Conservation (phyloP, 2,797 vertebrate genomes). For the Urosaurus nigricauda region DNA sequence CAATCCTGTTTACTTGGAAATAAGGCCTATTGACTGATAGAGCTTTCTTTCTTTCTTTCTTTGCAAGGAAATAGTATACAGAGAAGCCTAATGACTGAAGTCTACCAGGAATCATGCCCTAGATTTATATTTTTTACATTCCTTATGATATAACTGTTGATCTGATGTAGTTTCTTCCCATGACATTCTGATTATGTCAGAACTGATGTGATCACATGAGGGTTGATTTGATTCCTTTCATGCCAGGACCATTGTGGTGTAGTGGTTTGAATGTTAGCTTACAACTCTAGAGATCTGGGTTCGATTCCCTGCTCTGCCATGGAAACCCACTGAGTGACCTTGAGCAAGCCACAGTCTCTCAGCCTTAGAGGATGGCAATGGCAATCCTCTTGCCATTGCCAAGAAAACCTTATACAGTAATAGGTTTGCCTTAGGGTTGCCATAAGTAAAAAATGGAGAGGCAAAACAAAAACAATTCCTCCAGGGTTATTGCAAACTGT, state of each 20-base stretch:
- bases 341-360: too few relatives aligned
- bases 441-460: too few relatives aligned
- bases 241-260: neutral
- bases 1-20: neutral
- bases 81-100: neutral
- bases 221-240: neutral
- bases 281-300: too few relatives aligned
- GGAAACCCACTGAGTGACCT: too few relatives aligned
- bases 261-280: too few relatives aligned
- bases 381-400: too few relatives aligned
- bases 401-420: too few relatives aligned
- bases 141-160: neutral
- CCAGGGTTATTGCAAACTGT: neutral
- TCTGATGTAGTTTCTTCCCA: neutral
- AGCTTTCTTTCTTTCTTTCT: neutral
- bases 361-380: too few relatives aligned
- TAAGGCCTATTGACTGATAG: neutral
- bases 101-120: neutral
- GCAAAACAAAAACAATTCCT: too few relatives aligned
- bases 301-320: too few relatives aligned
- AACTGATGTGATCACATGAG: neutral
- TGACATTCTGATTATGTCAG: neutral
- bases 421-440: too few relatives aligned
- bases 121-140: neutral
- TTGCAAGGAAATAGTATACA: neutral